Percentiles rank a stretch among this genome's conserved stretches.
Evolutionary conservation across 2,888 invertebrate genomes (phyloP).

Genomic region (Drosophila mulleri): DNA sequence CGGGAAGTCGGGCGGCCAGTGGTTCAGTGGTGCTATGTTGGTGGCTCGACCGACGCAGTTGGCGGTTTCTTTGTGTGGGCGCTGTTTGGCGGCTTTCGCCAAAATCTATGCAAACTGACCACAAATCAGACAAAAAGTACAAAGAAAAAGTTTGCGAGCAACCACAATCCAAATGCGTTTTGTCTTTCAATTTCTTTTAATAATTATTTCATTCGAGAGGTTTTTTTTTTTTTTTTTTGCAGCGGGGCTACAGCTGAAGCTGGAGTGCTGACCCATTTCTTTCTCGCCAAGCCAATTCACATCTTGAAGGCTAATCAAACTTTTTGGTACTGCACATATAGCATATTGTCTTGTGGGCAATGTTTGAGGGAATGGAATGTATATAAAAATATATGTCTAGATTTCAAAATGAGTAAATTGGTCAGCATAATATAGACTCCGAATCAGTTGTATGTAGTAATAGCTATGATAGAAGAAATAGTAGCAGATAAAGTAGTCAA

Average conservation of each 20-base stretch:
- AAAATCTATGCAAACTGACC: constrained; percentile 43
- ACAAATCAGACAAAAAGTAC: constrained; percentile 61
- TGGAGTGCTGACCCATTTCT: constrained; percentile 8
- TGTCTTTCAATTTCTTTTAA: constrained; percentile 31
- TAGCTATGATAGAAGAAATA: too few relatives aligned
- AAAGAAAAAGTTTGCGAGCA: constrained; percentile 34
- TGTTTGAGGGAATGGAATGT: neutral
- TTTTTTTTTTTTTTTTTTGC: too few relatives aligned
- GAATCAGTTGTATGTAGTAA: too few relatives aligned
- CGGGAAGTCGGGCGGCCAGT: constrained; percentile 1
- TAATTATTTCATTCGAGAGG: constrained; percentile 14
- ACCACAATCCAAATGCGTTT: constrained; percentile 55
- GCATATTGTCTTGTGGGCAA: neutral
- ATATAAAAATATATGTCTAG: neutral
- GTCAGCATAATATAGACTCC: too few relatives aligned
- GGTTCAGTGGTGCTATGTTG: constrained; percentile 10
- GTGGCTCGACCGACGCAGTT: constrained; percentile 9
- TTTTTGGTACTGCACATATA: neutral
- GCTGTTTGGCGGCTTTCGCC: constrained; percentile 33
- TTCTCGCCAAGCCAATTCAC: neutral
- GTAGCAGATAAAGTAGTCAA: too few relatives aligned
- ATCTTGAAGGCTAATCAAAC: constrained; percentile 7
- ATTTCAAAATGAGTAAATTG: too few relatives aligned
- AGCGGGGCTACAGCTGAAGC: neutral
- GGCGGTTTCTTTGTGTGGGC: constrained; percentile 47